Conservation (phyloP, 2,797 vertebrate genomes). For the Takifugu rubripes region DNA sequence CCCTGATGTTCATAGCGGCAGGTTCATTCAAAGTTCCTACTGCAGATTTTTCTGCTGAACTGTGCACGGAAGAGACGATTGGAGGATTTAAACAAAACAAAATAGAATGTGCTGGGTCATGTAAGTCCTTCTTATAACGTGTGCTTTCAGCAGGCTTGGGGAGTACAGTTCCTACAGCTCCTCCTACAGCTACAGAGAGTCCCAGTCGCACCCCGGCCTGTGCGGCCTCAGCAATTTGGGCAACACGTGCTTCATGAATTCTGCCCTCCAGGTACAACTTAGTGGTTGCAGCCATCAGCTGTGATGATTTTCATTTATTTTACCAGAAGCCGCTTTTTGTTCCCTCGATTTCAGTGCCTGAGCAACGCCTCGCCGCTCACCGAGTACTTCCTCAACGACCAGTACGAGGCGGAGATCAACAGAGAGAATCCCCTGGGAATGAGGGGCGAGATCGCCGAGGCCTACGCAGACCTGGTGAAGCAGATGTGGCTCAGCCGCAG, state of each 20-base stretch:
- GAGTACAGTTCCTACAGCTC: slow-evolving; percentile 87
- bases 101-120: background rate
- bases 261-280: slow-evolving; percentile 87
- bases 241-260: slow-evolving; percentile 99
- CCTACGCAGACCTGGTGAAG: slow-evolving; percentile 94
- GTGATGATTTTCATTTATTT: background rate
- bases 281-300: background rate
- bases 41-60: too few relatives aligned
- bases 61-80: too few relatives aligned
- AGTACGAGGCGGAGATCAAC: slow-evolving; percentile 94
- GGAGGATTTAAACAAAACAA: too few relatives aligned
- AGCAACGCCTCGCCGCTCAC: slow-evolving; percentile 92
- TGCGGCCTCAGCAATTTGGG: slow-evolving; percentile 97
- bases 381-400: slow-evolving; percentile 92
- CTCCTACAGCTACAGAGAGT: slow-evolving; percentile 90
- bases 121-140: background rate
- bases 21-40: too few relatives aligned
- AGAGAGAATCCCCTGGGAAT: slow-evolving; percentile 93
- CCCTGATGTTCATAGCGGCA: too few relatives aligned
- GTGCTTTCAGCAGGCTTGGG: slow-evolving; percentile 74
- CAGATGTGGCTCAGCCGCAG: slow-evolving; percentile 96
- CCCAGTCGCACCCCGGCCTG: slow-evolving; percentile 88
- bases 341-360: slow-evolving; percentile 80
- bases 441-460: slow-evolving; percentile 95
- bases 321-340: slow-evolving; percentile 6